Conservation (phyloP, 1,140 invertebrate genomes). For the Vollenhovia emeryi region DNA sequence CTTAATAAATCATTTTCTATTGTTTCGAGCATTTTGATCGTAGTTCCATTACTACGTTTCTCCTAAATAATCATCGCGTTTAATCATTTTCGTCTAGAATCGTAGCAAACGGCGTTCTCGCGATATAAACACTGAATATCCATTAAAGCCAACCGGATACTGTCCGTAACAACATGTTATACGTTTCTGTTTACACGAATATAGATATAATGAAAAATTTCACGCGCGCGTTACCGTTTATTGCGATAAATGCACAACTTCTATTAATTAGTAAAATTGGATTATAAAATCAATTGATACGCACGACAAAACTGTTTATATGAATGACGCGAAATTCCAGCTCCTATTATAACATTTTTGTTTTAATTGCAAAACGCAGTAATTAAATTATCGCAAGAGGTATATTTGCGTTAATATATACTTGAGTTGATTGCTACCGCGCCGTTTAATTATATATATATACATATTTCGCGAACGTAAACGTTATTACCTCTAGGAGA, state of each 20-base stretch:
- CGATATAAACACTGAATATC: conserved; percentile 5
- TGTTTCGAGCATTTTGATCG: background rate
- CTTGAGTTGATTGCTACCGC: background rate
- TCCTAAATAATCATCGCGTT: background rate
- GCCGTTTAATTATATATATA: conserved; percentile 16
- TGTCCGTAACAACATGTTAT: background rate
- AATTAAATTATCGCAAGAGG: conserved; percentile 34
- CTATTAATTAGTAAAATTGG: conserved; percentile 32
- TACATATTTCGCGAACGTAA: background rate
- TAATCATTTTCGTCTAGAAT: background rate
- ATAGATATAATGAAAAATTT: background rate
- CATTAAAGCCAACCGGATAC: background rate
- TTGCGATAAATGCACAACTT: background rate
- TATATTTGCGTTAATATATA: background rate
- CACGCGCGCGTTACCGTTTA: background rate
- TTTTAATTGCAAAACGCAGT: background rate
- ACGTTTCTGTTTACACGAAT: conserved; percentile 2
- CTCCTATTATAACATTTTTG: background rate
- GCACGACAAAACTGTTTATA: background rate
- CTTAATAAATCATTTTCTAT: background rate
- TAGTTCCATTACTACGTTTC: background rate
- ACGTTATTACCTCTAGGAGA: background rate
- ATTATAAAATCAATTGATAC: conserved; percentile 3
- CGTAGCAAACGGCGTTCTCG: background rate
- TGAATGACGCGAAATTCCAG: background rate